Percentiles rank a stretch among this genome's conserved stretches.
These are phyloP conservation scores for Xiphorhynchus elegans DNA, from an alignment of 2,113 vertebrate species.

Conservation along the genomic window DNA sequence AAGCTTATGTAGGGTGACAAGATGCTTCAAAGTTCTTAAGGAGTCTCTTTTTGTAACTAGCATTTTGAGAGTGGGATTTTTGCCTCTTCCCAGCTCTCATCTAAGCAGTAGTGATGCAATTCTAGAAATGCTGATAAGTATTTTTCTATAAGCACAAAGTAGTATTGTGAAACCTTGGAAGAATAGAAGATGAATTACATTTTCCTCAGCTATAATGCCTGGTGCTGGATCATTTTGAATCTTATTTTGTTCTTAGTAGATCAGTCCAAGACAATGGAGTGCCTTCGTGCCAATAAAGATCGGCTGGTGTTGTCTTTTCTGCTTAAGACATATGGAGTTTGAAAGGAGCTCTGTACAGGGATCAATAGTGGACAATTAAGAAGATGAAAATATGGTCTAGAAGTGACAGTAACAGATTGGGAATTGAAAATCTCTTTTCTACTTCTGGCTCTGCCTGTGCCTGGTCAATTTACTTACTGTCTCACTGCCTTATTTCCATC, in stretches of 20 bases:
- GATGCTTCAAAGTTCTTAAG: not conserved
- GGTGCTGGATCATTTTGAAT: not conserved
- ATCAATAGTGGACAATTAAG: not conserved
- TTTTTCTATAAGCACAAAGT: not conserved
- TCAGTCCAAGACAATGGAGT: not conserved
- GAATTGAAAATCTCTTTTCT: not conserved
- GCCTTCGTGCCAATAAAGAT: not conserved
- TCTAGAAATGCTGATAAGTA: not conserved
- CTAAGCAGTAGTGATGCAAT: not conserved
- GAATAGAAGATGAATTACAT: not conserved
- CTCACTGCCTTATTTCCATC: not conserved
- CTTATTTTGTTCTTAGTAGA: not conserved
- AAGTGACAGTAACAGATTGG: not conserved
- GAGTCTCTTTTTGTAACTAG: not conserved
- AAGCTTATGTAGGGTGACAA: not conserved
- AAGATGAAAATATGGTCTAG: not conserved
- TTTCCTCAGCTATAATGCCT: not conserved
- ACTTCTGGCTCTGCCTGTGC: not conserved
- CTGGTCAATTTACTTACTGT: not conserved
- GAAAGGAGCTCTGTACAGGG: not conserved
- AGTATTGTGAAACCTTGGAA: not conserved
- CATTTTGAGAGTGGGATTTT: not conserved
- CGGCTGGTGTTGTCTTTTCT: not conserved
- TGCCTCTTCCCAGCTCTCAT: not conserved
- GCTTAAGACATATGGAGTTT: not conserved